phyloP scores from a whole-genome alignment of 2,113 vertebrate species.

The Tragelaphus strepsiceros region DNA sequence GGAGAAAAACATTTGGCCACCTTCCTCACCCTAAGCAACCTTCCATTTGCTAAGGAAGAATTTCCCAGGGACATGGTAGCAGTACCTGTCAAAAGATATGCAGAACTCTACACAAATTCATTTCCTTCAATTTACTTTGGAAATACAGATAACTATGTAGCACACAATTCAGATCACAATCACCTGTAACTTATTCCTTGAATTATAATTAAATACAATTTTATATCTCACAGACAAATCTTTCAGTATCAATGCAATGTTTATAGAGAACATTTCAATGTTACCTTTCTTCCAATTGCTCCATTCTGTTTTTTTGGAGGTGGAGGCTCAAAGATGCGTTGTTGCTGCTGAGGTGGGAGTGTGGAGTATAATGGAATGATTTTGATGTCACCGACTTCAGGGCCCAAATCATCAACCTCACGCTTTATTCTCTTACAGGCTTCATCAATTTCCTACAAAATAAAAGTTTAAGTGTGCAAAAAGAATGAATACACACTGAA shows the following conservation, averaged over 20 bases:
- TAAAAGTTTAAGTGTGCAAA: conserved; percentile 47
- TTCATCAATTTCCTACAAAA: conserved; percentile 95
- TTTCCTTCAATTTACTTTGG: neutral
- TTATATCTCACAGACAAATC: neutral
- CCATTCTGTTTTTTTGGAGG: conserved; percentile 94
- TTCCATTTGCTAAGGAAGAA: neutral
- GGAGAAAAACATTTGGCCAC: neutral
- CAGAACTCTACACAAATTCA: neutral
- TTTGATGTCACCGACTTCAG: conserved; percentile 96
- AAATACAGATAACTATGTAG: neutral
- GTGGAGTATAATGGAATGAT: conserved; percentile 98
- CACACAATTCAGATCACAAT: neutral
- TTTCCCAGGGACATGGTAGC: neutral
- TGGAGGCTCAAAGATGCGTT: conserved; percentile 95
- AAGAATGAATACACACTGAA: neutral
- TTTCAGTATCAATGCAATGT: neutral
- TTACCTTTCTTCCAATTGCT: conserved; percentile 96
- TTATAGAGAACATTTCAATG: neutral
- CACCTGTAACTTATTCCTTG: neutral
- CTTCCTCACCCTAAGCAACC: neutral
- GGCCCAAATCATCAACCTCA: conserved; percentile 95
- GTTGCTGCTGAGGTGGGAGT: conserved; percentile 95
- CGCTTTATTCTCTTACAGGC: conserved; percentile 98
- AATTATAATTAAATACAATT: neutral
- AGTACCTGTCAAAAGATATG: neutral